Evolutionary conservation across 2,113 vertebrate genomes (phyloP).

Genomic region (Hydropotes inermis): DNA sequence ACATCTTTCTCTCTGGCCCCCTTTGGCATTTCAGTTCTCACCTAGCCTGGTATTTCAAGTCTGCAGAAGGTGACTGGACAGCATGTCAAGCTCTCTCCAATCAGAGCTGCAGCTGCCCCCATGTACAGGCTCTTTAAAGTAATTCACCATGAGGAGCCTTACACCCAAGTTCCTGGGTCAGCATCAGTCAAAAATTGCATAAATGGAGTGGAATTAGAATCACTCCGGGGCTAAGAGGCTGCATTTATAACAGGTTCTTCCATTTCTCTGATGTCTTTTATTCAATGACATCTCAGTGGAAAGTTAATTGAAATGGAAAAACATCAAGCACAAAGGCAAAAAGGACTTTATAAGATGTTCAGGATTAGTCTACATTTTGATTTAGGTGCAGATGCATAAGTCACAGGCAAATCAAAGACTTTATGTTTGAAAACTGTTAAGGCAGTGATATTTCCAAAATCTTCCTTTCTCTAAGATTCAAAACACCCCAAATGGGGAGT

Average conservation of each 20-base stretch:
- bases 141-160: not conserved
- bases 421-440: not conserved
- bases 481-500: not conserved
- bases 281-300: not conserved
- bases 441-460: not conserved
- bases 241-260: not conserved
- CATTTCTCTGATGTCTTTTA: constrained; percentile 39
- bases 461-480: not conserved
- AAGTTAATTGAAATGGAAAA: constrained; percentile 65
- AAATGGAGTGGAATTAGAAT: constrained; percentile 21
- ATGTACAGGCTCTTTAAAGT: not conserved
- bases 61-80: not conserved
- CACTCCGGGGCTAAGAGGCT: constrained; percentile 14
- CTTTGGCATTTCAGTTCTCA: not conserved
- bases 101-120: not conserved
- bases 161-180: not conserved
- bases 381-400: not conserved
- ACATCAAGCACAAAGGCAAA: constrained; percentile 32
- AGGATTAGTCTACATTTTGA: not conserved
- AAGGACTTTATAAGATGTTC: not conserved
- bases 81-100: not conserved
- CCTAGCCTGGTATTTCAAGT: not conserved
- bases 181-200: not conserved
- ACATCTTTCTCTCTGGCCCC: not conserved
- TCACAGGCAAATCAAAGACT: not conserved